Evolutionary conservation across 2,888 invertebrate species (phyloP).

Genomic region (Xestobium rufovillosum): DNA sequence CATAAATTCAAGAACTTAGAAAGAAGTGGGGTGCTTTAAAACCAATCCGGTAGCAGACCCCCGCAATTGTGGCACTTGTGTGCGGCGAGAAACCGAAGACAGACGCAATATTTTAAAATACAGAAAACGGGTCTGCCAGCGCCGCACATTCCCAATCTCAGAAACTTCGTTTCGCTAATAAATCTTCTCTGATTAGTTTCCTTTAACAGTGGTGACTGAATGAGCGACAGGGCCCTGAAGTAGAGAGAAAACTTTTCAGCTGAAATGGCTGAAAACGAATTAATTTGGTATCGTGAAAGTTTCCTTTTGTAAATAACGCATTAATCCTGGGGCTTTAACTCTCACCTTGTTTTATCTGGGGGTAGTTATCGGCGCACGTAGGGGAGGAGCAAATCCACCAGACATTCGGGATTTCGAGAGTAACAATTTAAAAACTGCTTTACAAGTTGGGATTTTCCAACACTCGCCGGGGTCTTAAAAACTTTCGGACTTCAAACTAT

Average conservation of each 20-base stretch:
- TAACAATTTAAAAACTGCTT: conserved; percentile 27
- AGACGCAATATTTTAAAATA: no score
- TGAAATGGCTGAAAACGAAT: conserved; percentile 28
- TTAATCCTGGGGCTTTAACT: conserved; percentile 30
- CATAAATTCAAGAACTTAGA: no score
- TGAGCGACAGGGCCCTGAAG: conserved; percentile 25
- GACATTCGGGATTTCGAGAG: conserved; percentile 22
- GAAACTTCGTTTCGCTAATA: conserved; percentile 28
- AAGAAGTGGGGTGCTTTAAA: no score
- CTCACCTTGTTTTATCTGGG: conserved; percentile 34
- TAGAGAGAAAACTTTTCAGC: conserved; percentile 25
- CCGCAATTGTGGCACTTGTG: no score
- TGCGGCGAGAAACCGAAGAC: no score
- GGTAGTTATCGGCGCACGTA: conserved; percentile 28
- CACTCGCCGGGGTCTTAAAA: no score
- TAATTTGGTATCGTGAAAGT: conserved; percentile 32
- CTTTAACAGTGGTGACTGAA: conserved; percentile 22
- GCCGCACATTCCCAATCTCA: no score
- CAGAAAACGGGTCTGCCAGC: no score
- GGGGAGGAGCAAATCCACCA: neutral
- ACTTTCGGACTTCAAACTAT: no score
- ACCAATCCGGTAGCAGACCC: no score
- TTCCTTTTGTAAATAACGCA: conserved; percentile 35
- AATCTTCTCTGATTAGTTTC: conserved; percentile 29
- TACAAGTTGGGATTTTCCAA: conserved; percentile 11